Percentiles rank a stretch among this genome's conserved stretches.
Conservation (phyloP, 2,888 invertebrate genomes). For the Lithosia quadra region DNA sequence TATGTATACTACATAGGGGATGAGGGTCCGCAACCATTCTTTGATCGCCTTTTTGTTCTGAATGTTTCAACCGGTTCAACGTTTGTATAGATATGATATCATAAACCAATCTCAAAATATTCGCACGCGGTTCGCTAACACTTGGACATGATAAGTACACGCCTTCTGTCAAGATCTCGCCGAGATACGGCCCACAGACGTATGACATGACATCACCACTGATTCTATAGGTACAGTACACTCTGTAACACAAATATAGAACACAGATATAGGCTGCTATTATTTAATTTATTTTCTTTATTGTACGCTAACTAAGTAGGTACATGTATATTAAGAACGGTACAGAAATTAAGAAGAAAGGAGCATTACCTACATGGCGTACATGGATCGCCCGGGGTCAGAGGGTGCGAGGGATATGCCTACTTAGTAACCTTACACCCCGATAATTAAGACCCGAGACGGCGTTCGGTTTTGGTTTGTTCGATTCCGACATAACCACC, state of each 20-base stretch:
- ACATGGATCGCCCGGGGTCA: too few relatives aligned
- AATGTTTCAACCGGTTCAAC: not conserved
- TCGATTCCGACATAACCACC: too few relatives aligned
- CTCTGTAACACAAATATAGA: constrained; percentile 5
- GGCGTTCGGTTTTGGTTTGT: too few relatives aligned
- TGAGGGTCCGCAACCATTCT: too few relatives aligned
- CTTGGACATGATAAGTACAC: not conserved
- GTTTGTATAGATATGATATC: not conserved
- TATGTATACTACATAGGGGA: too few relatives aligned
- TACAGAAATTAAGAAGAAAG: too few relatives aligned
- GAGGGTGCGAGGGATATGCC: too few relatives aligned
- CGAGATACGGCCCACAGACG: constrained; percentile 28
- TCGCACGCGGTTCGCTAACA: not conserved
- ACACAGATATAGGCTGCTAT: constrained; percentile 7
- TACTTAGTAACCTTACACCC: too few relatives aligned
- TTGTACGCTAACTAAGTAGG: too few relatives aligned
- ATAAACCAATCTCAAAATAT: not conserved
- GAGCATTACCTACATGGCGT: too few relatives aligned
- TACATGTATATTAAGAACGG: too few relatives aligned
- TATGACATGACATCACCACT: constrained; percentile 25
- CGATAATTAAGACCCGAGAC: too few relatives aligned
- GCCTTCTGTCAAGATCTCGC: constrained; percentile 23
- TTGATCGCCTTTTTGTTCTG: not conserved
- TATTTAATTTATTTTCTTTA: constrained; percentile 8
- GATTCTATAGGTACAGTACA: constrained; percentile 9